phyloP scores from a whole-genome alignment of 2,113 vertebrate genomes.

The Solea solea region DNA sequence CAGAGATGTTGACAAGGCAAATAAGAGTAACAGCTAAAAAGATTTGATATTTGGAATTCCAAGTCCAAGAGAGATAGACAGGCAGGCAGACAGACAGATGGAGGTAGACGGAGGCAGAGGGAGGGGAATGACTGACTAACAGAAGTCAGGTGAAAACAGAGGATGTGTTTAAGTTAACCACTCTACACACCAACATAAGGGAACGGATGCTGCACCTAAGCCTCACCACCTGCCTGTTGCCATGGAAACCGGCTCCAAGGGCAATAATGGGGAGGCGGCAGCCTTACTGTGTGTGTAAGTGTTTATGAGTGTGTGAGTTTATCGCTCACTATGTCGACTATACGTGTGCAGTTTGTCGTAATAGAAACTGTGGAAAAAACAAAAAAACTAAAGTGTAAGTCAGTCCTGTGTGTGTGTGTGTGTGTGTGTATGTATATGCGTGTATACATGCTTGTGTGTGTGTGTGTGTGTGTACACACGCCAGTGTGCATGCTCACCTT shows the following conservation, averaged over 20 bases:
- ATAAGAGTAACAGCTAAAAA: slow-evolving; percentile 22
- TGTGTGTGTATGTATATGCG: neutral
- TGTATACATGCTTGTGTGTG: neutral
- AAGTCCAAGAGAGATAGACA: slow-evolving; percentile 11
- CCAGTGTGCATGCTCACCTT: slow-evolving; percentile 83
- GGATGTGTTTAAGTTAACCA: slow-evolving; percentile 70
- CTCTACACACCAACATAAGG: slow-evolving; percentile 60
- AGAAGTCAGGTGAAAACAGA: slow-evolving; percentile 22
- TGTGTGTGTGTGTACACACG: no score
- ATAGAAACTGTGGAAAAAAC: neutral
- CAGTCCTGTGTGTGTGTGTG: neutral
- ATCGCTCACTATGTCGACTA: slow-evolving; percentile 19
- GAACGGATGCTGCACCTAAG: slow-evolving; percentile 65
- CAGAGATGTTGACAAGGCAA: slow-evolving; percentile 23
- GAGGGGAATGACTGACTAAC: slow-evolving; percentile 6
- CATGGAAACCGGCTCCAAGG: slow-evolving; percentile 77
- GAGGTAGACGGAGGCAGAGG: neutral
- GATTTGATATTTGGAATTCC: slow-evolving; percentile 11
- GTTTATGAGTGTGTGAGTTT: slow-evolving; percentile 34
- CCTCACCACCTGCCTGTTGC: slow-evolving; percentile 72
- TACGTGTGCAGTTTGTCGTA: slow-evolving; percentile 2
- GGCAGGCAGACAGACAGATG: slow-evolving; percentile 2
- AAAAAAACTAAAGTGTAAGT: slow-evolving; percentile 4
- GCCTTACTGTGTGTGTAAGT: slow-evolving; percentile 39
- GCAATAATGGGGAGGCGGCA: slow-evolving; percentile 60